phyloP scores from a whole-genome alignment of 2,797 vertebrate species.

The Crocodylus rhombifer region DNA sequence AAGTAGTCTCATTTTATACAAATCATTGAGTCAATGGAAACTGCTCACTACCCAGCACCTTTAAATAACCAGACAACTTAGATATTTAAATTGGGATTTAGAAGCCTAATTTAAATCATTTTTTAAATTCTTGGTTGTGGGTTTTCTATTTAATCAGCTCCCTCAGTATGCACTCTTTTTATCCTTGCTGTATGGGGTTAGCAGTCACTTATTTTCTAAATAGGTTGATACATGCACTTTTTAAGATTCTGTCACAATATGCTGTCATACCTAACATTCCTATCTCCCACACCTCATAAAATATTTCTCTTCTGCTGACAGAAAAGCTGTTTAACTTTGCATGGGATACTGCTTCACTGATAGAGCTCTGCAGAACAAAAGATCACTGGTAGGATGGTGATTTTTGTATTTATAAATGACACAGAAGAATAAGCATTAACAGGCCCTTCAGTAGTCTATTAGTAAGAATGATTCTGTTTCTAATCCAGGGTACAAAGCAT shows the following conservation, averaged over 20 bases:
- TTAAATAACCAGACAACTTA: neutral
- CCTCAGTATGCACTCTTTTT: neutral
- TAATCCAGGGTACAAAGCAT: neutral
- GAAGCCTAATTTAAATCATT: constrained; percentile 15
- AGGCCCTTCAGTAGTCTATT: neutral
- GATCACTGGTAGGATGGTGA: neutral
- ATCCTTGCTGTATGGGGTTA: neutral
- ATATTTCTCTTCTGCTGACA: neutral
- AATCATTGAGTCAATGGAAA: neutral
- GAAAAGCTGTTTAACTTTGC: neutral
- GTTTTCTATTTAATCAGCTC: neutral
- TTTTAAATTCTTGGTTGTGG: neutral
- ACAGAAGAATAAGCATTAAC: neutral
- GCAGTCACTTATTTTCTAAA: neutral
- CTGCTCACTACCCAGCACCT: neutral
- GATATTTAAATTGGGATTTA: neutral
- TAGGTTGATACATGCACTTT: neutral
- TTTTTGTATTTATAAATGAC: neutral
- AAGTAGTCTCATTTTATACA: too few relatives aligned
- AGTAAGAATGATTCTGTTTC: neutral
- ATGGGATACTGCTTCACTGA: neutral
- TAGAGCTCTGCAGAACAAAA: neutral
- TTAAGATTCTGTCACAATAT: neutral
- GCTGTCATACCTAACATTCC: neutral
- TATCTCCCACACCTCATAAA: neutral